Evolutionary conservation across 2,113 vertebrate genomes (phyloP), one percentile per base, ranked within the genome.

Genomic region (Siniperca knerii): DNA sequence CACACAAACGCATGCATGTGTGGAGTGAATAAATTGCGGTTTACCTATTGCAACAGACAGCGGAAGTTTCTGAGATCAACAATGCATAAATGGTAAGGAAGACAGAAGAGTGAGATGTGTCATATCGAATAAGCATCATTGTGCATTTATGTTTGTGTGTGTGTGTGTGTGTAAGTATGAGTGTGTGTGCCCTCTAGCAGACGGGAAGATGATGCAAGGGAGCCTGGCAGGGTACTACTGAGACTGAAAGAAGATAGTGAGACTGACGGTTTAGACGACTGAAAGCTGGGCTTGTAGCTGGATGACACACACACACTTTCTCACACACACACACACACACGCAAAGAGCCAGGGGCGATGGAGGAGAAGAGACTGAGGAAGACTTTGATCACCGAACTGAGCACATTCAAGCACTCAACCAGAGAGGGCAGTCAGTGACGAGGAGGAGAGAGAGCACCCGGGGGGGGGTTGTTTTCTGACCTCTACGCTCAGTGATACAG

Each of bases 381-480:
- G 92, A 94, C 94, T 95, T 94, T 94, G 93, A 96, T 96, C 94
- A 93, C 91, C 90, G 89, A 92, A 88, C 90, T 93, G 92, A 94
- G 90, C 89, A 88, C 92, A 89, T 93, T 94, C 89, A 91, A 90
- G 92, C 93, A 93, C 92, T 95, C 93, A 95, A 92, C 92, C 93
- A 90, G 89, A 94, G 93, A 94, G 94, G 87, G 90, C 90, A 93
- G 90, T 84, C 90, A 90, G 92, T 79, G 93, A 93, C 92, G 93
- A 92, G 91, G 90, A 91, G 84, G 79, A 91, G 92, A 90, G 90
- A 86, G 89, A 86, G 87, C 44, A 81, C 86, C 87, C 76, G 61
- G 37, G 50, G 44, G 77, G 48, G 55, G 80, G 50, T 89, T 93
- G 90, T 91, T 92, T 92, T 92, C 80, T 90, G 89, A 94, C 89